Base-by-base conservation (phyloP, 2,797 vertebrate genomes). In the Miichthys miiuy region DNA sequence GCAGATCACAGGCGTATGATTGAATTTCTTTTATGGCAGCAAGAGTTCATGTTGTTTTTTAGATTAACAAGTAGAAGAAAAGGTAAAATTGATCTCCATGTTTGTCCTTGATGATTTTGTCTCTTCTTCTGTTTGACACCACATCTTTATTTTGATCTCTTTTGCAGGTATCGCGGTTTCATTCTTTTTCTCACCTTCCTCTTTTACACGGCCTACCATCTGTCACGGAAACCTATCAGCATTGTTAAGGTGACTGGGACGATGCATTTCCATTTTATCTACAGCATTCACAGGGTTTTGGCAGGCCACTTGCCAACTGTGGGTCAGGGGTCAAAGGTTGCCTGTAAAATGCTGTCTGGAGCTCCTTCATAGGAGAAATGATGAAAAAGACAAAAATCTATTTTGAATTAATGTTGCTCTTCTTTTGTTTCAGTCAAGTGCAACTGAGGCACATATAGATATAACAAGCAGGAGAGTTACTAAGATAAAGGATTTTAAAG, bases 201-300 rank as follows among this genome's bases (percentile, higher is more conserved):
- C 65, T 96, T 96, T 92, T 99, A 99, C 84, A 96, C 97, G 5
- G 95, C 96, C 55, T 99, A 98, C 81, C 98, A 99, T 87, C 96
- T 99, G 71, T 99, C 98, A 46, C 93, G 98, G 75, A 99, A 99
- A 85, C 98, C 98, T 14, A 97, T 99, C 93, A 99, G 98, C 86
- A 96, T 99, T 0, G 96, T 99, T 47, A 99, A 99, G 97, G 98
- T 99, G 85, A 89, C 84, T n/a, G 2, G 4, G 23, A 13, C 55
- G 46, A 4, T 11, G 17, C 10, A 0, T 1, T 38, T 54, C 5
- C 23, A 55, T 48, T 34, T 38, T 13, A 16, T 44, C 18, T 62
- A 0, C 51, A 48, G 21, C 2, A 34, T 47, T 68, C 6, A 16
- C 34, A 23, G 14, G 41, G 14, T 44, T n/a, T 8, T 58, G 65